Conservation (phyloP, 2,797 vertebrate genomes). For the Chrysocyon brachyurus region DNA sequence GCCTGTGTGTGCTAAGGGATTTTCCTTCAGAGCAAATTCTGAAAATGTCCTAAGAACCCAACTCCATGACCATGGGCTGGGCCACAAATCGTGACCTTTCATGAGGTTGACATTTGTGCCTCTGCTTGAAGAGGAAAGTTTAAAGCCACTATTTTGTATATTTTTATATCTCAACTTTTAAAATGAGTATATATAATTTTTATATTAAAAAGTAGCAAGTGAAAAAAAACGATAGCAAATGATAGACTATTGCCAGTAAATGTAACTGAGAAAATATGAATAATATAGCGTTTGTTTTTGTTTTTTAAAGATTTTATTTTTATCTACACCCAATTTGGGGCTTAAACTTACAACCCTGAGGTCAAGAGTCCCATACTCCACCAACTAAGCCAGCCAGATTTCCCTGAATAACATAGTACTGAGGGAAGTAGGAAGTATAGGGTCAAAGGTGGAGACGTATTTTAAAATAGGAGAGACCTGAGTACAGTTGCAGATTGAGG, state of each 20-base stretch:
- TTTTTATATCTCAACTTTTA: constrained; percentile 59
- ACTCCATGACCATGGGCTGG: not conserved
- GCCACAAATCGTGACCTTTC: not conserved
- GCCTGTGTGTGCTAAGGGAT: constrained; percentile 94
- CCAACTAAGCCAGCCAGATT: not conserved
- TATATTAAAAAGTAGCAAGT: constrained; percentile 28
- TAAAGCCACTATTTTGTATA: not conserved
- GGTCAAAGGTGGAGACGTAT: not conserved
- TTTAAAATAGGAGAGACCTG: not conserved
- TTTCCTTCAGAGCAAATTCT: constrained; percentile 98
- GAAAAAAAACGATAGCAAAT: not conserved
- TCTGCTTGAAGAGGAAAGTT: not conserved
- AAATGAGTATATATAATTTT: constrained; percentile 45
- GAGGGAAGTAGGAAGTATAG: not conserved
- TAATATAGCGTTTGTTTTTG: not conserved
- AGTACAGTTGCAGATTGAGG: not conserved
- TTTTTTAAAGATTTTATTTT: not conserved
- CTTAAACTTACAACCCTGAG: not conserved
- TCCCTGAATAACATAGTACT: not conserved
- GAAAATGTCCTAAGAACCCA: constrained; percentile 87
- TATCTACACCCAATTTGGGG: not conserved
- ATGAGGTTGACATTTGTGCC: not conserved
- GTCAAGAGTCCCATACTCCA: not conserved
- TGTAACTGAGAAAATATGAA: not conserved
- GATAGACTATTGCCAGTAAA: not conserved